Conservation (phyloP, 2,113 vertebrate species). For the Neotoma lepida region DNA sequence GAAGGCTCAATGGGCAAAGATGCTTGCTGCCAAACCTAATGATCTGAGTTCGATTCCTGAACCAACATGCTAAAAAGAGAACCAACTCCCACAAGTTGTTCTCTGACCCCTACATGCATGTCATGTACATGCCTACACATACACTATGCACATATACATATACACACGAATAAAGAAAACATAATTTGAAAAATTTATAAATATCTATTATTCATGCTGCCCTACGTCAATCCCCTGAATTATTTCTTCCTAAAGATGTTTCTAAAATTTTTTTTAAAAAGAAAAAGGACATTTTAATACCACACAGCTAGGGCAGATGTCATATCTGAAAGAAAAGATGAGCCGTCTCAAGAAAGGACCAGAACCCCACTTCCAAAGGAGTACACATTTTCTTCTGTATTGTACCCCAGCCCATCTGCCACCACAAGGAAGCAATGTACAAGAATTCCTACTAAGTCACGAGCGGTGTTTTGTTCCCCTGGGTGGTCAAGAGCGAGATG, state of each 20-base stretch:
- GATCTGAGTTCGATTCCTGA: neutral
- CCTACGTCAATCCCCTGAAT: neutral
- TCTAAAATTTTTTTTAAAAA: neutral
- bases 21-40: neutral
- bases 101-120: neutral
- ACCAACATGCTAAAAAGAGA: neutral
- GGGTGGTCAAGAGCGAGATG: neutral
- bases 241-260: slow-evolving; percentile 8
- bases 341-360: neutral
- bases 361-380: neutral
- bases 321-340: slow-evolving; percentile 8
- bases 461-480: neutral
- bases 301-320: neutral
- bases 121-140: neutral
- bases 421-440: neutral
- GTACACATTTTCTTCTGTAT: neutral
- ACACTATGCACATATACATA: too few species aligned
- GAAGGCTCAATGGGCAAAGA: neutral
- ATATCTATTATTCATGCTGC: neutral
- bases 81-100: neutral
- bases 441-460: neutral
- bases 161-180: neutral
- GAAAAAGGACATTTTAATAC: neutral
- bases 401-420: neutral
- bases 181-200: neutral